These are phyloP conservation scores for Drosophila neoperkinsi DNA, from an alignment of 2,888 invertebrate genomes.

Conservation along the genomic window DNA sequence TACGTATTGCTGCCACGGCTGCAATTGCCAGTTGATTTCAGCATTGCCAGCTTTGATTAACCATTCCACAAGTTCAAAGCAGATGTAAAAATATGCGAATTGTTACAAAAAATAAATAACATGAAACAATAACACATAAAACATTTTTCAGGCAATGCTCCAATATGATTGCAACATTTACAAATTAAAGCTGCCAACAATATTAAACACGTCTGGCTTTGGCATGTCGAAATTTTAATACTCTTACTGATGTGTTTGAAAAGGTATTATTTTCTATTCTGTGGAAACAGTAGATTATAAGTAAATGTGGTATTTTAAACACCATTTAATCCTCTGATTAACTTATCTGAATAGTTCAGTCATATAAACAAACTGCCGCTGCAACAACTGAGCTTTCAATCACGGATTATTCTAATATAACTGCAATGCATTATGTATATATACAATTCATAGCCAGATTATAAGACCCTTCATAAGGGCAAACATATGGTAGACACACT, in stretches of 20 bases:
- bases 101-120: slow-evolving; percentile 9
- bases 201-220: neutral
- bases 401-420: neutral
- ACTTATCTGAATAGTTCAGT: neutral
- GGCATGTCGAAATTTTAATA: neutral
- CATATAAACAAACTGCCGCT: neutral
- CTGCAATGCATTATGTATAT: neutral
- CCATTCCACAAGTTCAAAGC: slow-evolving; percentile 17
- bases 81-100: slow-evolving; percentile 60
- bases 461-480: too few relatives aligned
- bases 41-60: slow-evolving; percentile 56
- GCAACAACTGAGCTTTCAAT: neutral
- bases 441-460: neutral
- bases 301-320: neutral
- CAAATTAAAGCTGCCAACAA: slow-evolving; percentile 12
- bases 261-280: neutral
- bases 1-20: too few relatives aligned
- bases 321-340: neutral
- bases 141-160: slow-evolving; percentile 26
- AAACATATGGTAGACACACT: too few relatives aligned
- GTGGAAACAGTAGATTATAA: neutral
- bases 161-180: slow-evolving; percentile 15
- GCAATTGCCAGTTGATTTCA: slow-evolving; percentile 33
- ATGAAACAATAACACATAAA: slow-evolving; percentile 24
- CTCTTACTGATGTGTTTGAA: neutral